Conservation (phyloP, 2,888 invertebrate genomes). For the Apotomis turbidana region DNA sequence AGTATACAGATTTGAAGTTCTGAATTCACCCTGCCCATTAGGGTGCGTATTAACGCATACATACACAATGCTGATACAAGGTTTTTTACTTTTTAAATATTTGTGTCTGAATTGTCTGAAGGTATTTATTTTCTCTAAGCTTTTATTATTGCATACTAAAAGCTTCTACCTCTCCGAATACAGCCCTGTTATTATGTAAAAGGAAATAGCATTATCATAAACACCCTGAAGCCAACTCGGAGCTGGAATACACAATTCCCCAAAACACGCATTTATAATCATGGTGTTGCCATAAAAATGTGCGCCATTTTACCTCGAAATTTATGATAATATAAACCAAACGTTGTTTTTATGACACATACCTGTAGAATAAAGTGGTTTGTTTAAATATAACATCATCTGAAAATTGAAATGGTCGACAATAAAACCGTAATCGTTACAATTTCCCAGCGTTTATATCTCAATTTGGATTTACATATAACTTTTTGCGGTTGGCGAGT, state of each 20-base stretch:
- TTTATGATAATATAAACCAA: conserved; percentile 36
- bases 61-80: too few relatives aligned
- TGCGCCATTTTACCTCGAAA: conserved; percentile 8
- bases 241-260: conserved; percentile 31
- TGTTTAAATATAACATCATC: conserved; percentile 25
- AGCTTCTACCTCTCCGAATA: neutral
- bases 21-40: too few relatives aligned
- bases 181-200: conserved; percentile 15
- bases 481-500: neutral
- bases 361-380: conserved; percentile 23
- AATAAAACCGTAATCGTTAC: conserved; percentile 26
- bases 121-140: neutral
- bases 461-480: conserved; percentile 16
- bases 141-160: neutral
- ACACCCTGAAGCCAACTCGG: neutral
- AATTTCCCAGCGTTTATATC: conserved; percentile 26
- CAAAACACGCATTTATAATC: conserved; percentile 39
- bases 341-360: conserved; percentile 30
- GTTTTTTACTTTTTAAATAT: too few relatives aligned
- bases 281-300: conserved; percentile 31
- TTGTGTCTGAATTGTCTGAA: neutral
- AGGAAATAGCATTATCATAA: conserved; percentile 22
- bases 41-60: too few relatives aligned
- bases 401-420: conserved; percentile 28
- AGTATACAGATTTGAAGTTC: too few relatives aligned